A percentile compares a stretch with the other conserved stretches of the same genome.
These are phyloP conservation scores for Xestoiulus laeticollis DNA, from an alignment of 2,888 invertebrate species.

Conservation along the genomic window DNA sequence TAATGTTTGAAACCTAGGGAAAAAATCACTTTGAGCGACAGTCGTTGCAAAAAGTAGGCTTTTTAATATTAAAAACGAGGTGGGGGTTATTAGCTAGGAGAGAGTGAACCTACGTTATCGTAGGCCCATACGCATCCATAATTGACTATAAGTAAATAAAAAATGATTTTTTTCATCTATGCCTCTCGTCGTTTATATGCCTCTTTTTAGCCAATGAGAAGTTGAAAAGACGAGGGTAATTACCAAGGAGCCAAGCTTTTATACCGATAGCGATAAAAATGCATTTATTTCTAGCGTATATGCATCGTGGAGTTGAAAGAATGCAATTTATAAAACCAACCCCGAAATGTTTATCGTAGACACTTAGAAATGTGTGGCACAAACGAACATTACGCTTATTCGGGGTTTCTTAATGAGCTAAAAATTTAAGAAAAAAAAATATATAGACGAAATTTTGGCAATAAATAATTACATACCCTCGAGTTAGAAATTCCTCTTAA, in stretches of 20 bases:
- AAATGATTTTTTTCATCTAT: background rate
- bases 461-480: background rate
- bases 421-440: background rate
- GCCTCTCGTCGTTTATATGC: background rate
- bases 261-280: background rate
- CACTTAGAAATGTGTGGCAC: background rate
- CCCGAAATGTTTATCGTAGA: background rate
- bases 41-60: background rate
- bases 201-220: background rate
- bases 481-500: constrained; percentile 6
- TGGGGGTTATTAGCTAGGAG: background rate
- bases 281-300: constrained; percentile 8
- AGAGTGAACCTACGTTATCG: background rate
- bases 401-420: background rate
- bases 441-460: background rate
- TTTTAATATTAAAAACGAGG: constrained; percentile 39
- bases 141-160: constrained; percentile 32
- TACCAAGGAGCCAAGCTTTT: background rate
- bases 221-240: constrained; percentile 18
- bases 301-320: background rate
- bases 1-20: background rate
- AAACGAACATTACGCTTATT: background rate
- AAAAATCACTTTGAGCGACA: constrained; percentile 40
- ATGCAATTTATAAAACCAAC: constrained; percentile 34
- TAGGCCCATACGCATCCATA: background rate